Percentiles rank a stretch among this genome's conserved stretches.
These are phyloP conservation scores for Caenorhabditis tropicalis DNA, from an alignment of 1,140 invertebrate species.

Conservation along the genomic window DNA sequence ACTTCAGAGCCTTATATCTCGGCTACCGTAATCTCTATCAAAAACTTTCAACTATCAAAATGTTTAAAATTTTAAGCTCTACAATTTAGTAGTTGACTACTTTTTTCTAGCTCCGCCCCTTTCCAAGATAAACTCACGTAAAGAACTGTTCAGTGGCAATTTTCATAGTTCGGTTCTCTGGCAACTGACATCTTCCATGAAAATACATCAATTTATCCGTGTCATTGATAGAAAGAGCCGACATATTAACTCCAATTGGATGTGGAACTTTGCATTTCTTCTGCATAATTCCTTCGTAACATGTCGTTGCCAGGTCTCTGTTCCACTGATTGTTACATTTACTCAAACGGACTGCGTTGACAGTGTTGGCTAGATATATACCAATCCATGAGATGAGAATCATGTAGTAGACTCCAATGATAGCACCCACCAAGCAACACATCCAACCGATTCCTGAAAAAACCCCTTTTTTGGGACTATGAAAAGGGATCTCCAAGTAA, in stretches of 20 bases:
- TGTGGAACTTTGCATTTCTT: neutral
- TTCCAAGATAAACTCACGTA: neutral
- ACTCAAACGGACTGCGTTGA: neutral
- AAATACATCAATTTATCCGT: neutral
- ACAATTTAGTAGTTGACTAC: too few species aligned
- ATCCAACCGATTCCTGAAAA: slow-evolving; percentile 18
- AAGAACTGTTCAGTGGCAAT: neutral
- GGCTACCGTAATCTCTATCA: too few species aligned
- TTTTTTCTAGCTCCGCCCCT: too few species aligned
- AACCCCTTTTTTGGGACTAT: too few species aligned
- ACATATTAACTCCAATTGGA: neutral
- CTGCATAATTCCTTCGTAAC: neutral
- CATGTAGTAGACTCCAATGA: slow-evolving; percentile 21
- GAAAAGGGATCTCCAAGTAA: too few species aligned
- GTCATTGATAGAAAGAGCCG: neutral
- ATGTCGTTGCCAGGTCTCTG: neutral
- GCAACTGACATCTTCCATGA: neutral
- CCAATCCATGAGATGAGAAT: slow-evolving; percentile 15
- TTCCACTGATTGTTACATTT: slow-evolving; percentile 13
- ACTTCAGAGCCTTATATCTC: too few species aligned
- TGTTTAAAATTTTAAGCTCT: too few species aligned
- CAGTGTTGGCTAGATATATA: neutral
- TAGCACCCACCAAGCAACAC: neutral
- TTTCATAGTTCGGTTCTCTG: neutral
- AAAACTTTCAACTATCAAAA: too few species aligned